Base-by-base conservation (phyloP, 2,888 invertebrate species). In the Bellardia bayeri region DNA sequence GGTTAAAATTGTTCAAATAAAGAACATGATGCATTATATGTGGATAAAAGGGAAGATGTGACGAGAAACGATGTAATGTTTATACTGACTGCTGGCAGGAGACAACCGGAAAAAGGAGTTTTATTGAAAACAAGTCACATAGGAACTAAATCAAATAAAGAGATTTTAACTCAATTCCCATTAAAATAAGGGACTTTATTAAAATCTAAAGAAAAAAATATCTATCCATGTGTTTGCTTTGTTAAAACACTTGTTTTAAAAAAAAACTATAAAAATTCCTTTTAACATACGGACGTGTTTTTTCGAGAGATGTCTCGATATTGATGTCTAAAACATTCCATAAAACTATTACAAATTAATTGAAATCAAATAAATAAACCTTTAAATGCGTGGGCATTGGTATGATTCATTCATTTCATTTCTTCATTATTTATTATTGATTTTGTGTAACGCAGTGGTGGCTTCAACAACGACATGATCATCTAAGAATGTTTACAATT, bases 81-180 rank as follows among this genome's bases (percentile, higher is more conserved):
- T 87, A 87, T 66, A 83, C 30, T 83, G 64, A 56, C 51, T 80
- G 83, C 42, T 16, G 66, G 80, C 80, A 54, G 83, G 83, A 87
- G 71, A 54, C 66, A 75, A 83, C 86, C 83, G 83, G 84, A 87
- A 87, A 75, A 76, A 78, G 81, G 58, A 76, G n/a, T 80, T 80
- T 58, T 66, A 86, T 69, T 56, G 40, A 64, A 63, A 74, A 51
- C 64, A 33, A 54, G 11, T 71, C 13, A 75, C 61, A 82, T 69
- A 69, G 49, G 42, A 80, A 83, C 13, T 64, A 37, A 69, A 61
- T 40, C 23, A 64, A 16, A 61, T 14, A 68, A 54, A 30, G n/a
- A 37, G 61, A 61, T 33, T 75, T n/a, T n/a, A 58, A 76, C 51
- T 61, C 51, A 76, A 76, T 76, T 78, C 54, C 42, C 4, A 81